Conservation (phyloP, 2,113 vertebrate species). For the Perccottus glenii region DNA sequence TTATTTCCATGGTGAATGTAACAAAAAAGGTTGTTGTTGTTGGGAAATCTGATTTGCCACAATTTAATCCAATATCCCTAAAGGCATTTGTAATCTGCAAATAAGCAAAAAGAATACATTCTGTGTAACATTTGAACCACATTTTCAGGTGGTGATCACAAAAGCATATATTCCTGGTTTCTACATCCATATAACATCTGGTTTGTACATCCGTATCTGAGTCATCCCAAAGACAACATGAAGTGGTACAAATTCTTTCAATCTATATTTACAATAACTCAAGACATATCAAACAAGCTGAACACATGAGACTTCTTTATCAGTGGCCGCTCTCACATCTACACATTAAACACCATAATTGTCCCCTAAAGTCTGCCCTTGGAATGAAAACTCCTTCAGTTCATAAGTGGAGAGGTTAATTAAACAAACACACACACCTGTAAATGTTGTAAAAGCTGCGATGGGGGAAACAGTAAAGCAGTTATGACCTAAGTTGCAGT, state of each 20-base stretch:
- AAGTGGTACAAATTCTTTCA: constrained; percentile 58
- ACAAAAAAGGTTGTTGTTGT: constrained; percentile 36
- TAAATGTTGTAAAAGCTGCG: constrained; percentile 57
- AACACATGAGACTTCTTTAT: constrained; percentile 32
- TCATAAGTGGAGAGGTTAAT: constrained; percentile 55
- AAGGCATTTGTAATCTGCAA: constrained; percentile 60
- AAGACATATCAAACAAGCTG: constrained; percentile 39
- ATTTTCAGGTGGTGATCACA: constrained; percentile 62
- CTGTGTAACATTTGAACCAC: constrained; percentile 65
- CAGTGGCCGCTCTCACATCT: neutral
- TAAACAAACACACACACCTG: constrained; percentile 58
- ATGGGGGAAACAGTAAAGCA: constrained; percentile 34
- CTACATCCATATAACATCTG: constrained; percentile 71
- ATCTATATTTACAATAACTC: constrained; percentile 72
- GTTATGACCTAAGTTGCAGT: constrained; percentile 57
- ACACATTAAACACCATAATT: constrained; percentile 9
- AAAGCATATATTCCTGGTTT: constrained; percentile 73
- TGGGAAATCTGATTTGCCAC: constrained; percentile 42
- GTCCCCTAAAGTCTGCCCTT: constrained; percentile 9
- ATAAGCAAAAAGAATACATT: constrained; percentile 61
- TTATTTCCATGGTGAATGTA: constrained; percentile 31
- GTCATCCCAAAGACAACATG: constrained; percentile 62
- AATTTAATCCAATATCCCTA: constrained; percentile 41
- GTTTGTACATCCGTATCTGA: constrained; percentile 66
- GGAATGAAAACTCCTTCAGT: constrained; percentile 29